Evolutionary conservation across 2,113 vertebrate species (phyloP).

Genomic region (Nyctibius bracteatus): DNA sequence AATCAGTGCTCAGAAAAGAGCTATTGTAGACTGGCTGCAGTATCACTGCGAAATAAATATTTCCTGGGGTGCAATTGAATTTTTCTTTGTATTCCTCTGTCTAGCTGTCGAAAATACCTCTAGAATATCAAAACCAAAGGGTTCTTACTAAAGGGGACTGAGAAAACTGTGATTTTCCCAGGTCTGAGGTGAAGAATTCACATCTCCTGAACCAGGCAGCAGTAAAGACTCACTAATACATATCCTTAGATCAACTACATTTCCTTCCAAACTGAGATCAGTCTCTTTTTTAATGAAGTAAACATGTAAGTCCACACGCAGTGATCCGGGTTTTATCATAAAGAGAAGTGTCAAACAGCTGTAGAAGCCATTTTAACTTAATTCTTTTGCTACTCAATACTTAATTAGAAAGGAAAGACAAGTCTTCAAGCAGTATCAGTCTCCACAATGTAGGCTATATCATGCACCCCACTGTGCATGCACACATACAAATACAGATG

Average conservation of each 20-base stretch:
- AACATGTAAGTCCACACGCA: background rate
- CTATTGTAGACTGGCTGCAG: background rate
- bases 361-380: background rate
- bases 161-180: background rate
- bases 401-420: slow-evolving; percentile 10
- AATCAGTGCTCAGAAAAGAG: background rate
- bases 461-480: background rate
- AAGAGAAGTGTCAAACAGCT: slow-evolving; percentile 10
- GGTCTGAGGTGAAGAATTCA: background rate
- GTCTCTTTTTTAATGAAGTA: background rate
- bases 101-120: background rate
- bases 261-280: background rate
- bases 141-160: background rate
- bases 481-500: slow-evolving; percentile 30
- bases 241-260: background rate
- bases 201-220: background rate
- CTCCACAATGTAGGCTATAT: background rate
- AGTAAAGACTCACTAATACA: background rate
- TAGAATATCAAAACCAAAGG: background rate
- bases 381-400: background rate
- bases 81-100: background rate
- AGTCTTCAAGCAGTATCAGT: background rate
- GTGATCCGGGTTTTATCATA: background rate
- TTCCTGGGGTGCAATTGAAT: background rate
- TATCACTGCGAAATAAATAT: background rate